Evolutionary conservation across 2,888 invertebrate genomes (phyloP), one percentile per base, ranked within the genome.

Genomic region (Metallyticus violacea): DNA sequence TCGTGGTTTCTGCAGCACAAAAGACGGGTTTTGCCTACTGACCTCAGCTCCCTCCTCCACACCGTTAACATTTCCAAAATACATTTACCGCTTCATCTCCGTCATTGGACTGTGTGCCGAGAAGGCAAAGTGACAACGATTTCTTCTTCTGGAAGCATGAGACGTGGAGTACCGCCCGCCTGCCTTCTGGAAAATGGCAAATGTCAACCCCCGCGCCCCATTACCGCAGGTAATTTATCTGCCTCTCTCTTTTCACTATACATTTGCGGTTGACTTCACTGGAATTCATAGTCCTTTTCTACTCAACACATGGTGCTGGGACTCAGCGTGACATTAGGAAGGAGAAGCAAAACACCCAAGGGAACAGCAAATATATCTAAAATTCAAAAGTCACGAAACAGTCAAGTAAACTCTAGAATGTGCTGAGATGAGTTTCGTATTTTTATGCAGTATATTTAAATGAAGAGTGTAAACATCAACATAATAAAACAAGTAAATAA

Each of bases 141-240:
- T 62, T 62, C 40, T 62, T 62, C 40, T 62, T 62, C 40, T 62
- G 40, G 40, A 22, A 62, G 40, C 40, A 9, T 62, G 40, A 15
- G 40, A 62, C 40, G 40, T 62, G 40, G 40, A 62, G 40, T 62
- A 22, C 40, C 40, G 40, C 40, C 40, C 40, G 28, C 83, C 83
- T 83, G 28, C 83, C 83, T 83, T 27, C 40, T 29, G 83, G n/a
- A 83, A 76, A 83, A 83, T 83, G 25, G 83, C 40, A 83, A 83
- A 83, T 83, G 83, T 83, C 83, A 83, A 83, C 77, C 29, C 28
- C 25, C 77, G 28, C 30, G 25, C 26, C 30, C 81, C 81, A 81
- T 81, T 81, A 81, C 81, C 30, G 83, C 26, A 82, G 28, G 83
- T 83, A 83, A 83, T 83, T 77, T 83, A 83, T 83, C 83, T 83